These are phyloP conservation scores for Varroa destructor DNA, from an alignment of 1,140 invertebrate species.

Conservation along the genomic window DNA sequence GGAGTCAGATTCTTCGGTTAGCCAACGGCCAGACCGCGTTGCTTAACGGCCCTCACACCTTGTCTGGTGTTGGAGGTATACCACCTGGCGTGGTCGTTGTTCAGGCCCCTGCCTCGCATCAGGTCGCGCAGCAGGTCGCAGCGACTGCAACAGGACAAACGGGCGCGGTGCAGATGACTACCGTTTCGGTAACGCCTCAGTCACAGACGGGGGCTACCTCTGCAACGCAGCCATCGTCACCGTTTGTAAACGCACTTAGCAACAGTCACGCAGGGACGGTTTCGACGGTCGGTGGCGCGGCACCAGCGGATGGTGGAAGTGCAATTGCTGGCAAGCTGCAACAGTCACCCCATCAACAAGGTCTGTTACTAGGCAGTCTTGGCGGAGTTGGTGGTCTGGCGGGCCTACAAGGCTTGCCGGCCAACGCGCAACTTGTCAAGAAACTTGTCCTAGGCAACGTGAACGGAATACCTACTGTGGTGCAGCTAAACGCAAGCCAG, in stretches of 20 bases:
- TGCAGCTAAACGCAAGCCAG: constrained; percentile 14
- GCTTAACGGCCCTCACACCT: not conserved
- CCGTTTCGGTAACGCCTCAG: not conserved
- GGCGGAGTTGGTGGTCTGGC: not conserved
- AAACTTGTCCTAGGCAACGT: constrained; percentile 24
- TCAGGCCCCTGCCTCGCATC: not conserved
- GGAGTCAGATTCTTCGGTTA: not conserved
- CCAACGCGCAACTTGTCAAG: constrained; percentile 20
- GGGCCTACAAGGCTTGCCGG: not conserved
- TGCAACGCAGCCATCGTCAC: not conserved
- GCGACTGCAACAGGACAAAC: not conserved
- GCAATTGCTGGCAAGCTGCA: too few relatives aligned
- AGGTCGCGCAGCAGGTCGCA: not conserved
- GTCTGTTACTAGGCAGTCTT: too few relatives aligned
- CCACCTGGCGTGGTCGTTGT: constrained; percentile 18
- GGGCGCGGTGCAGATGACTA: constrained; percentile 2
- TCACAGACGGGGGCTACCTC: too few relatives aligned
- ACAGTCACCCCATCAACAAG: too few relatives aligned
- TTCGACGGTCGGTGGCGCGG: too few relatives aligned
- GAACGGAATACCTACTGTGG: constrained; percentile 16
- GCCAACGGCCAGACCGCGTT: not conserved
- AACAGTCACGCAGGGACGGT: not conserved
- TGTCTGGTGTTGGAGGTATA: not conserved
- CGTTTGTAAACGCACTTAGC: constrained; percentile 23
- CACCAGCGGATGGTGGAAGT: too few relatives aligned